Conservation (phyloP, 2,113 vertebrate genomes). For the Phycodurus eques region DNA sequence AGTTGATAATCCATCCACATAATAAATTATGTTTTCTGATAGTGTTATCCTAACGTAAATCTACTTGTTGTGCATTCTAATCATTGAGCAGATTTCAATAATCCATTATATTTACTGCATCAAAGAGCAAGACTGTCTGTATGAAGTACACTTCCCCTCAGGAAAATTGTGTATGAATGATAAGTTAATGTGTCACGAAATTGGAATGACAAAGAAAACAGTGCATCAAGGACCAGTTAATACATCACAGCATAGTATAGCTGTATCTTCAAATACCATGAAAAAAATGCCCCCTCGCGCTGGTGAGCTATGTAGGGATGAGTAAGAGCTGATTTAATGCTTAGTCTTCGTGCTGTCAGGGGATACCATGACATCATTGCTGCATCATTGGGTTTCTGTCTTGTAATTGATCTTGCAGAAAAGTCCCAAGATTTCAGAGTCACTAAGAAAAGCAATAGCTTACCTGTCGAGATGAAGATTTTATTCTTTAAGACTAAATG, state of each 20-base stretch:
- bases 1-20: neutral
- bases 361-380: neutral
- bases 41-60: neutral
- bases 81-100: neutral
- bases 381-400: neutral
- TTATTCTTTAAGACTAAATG: neutral
- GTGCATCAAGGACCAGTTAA: neutral
- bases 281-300: neutral
- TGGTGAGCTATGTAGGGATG: neutral
- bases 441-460: neutral
- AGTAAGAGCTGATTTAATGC: neutral
- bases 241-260: slow-evolving; percentile 8
- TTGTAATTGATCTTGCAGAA: neutral
- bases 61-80: neutral
- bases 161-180: neutral
- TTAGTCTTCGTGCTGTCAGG: neutral
- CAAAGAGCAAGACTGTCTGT: neutral
- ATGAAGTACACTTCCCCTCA: neutral
- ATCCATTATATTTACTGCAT: neutral
- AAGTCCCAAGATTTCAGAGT: neutral
- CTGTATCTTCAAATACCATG: neutral
- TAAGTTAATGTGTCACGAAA: neutral
- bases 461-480: neutral
- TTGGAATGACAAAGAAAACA: neutral
- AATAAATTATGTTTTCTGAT: neutral